Evolutionary conservation across 2,797 vertebrate species (phyloP), one percentile per base, ranked within the genome.

Genomic region (Pseudotriccus pelzelni): DNA sequence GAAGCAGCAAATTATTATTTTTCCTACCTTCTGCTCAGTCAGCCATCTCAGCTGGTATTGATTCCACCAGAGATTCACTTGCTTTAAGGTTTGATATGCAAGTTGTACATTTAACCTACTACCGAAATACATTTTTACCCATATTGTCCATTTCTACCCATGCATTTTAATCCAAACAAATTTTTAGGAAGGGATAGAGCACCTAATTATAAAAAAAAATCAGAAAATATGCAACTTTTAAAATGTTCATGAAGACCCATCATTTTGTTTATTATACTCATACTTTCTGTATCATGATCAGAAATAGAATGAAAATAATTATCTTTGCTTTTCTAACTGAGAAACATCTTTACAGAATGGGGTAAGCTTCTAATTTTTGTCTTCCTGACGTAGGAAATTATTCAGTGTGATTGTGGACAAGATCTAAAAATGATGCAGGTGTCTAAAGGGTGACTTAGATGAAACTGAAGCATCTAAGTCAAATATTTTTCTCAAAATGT

Each of bases 1-100:
- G 60, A 94, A 50, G 72, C 34, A 85, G 56, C 22, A 89, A 87
- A 79, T 34, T 78, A 83, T 69, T 96, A 62, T 86, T 97, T 92
- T 94, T n/a, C 28, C 36, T 59, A 78, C 87, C 80, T 93, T 82
- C 73, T 87, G 83, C 47, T 94, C 73, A 84, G 66, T 64, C 90
- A 94, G 79, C 62, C 59, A 66, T 75, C 80, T 84, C 90, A 78
- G 49, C 12, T 90, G 9, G 39, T 84, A 91, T 84, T 95, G 95
- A 93, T 91, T 91, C 76, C 76, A 69, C 28, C 16, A 68, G 56
- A 78, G 41, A 87, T 46, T 84, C 66, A 32, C 47, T 87, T 76
- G 16, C 58, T 91, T 75, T 73, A 76, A 56, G 39, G 17, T 83
- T 94, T 88, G 47, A 55, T 78, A 72, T 78, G 27, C 43, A 90